Conservation (phyloP, 2,113 vertebrate genomes). For the Hemiscyllium ocellatum region DNA sequence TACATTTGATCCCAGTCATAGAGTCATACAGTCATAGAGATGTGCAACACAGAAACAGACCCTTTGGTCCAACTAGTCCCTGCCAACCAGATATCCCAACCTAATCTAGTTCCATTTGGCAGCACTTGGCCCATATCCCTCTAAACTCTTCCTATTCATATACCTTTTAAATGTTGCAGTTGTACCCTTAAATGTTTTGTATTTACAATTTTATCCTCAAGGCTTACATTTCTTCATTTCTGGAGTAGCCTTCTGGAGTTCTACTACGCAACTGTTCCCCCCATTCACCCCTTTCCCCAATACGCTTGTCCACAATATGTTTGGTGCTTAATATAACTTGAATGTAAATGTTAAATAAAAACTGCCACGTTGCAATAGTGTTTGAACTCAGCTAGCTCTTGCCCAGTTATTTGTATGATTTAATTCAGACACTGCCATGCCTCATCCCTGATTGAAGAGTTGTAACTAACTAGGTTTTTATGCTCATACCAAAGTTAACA, state of each 20-base stretch:
- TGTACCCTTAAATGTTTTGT: neutral
- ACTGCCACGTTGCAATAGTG: neutral
- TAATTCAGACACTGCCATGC: neutral
- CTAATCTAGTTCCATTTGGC: too few species aligned
- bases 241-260: neutral
- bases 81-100: too few species aligned
- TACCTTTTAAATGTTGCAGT: too few species aligned
- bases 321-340: neutral
- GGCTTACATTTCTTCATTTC: too few species aligned
- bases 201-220: neutral
- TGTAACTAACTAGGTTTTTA: neutral
- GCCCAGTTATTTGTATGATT: conserved; percentile 16
- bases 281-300: neutral
- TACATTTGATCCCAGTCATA: neutral
- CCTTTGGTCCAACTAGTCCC: too few species aligned
- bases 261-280: neutral
- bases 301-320: neutral
- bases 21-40: too few species aligned
- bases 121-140: too few species aligned
- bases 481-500: neutral
- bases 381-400: neutral
- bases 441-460: neutral
- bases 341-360: neutral
- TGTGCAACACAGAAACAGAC: too few species aligned
- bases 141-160: too few species aligned